Evolutionary conservation across 2,113 vertebrate genomes (phyloP).

Genomic region (Chamaea fasciata): DNA sequence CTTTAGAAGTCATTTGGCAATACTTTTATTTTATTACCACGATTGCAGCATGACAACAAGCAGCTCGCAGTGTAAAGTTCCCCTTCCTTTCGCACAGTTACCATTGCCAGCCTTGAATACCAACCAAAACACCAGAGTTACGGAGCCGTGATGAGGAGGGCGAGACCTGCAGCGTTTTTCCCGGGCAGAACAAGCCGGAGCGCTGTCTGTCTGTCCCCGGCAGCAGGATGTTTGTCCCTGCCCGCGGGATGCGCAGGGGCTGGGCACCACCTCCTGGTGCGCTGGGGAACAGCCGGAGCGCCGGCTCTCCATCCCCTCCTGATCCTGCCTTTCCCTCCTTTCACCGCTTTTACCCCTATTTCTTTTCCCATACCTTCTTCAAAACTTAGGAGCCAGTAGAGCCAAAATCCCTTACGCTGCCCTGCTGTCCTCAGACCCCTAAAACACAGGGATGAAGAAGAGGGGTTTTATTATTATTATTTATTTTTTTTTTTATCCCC

Average conservation of each 20-base stretch:
- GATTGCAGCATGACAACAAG: background rate
- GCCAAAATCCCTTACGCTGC: background rate
- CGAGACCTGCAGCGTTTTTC: background rate
- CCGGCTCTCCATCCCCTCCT: background rate
- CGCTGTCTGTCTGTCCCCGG: background rate
- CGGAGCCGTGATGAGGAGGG: background rate
- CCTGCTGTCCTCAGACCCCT: background rate
- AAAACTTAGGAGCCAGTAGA: accelerated
- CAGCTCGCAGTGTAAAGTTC: background rate
- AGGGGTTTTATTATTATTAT: background rate
- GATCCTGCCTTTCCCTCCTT: no score
- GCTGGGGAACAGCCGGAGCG: slow-evolving; percentile 23
- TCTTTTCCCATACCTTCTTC: background rate
- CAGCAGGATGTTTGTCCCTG: background rate
- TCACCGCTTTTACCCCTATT: accelerated
- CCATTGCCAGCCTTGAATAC: background rate
- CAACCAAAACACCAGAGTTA: background rate
- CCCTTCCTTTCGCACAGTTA: background rate
- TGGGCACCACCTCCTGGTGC: slow-evolving; percentile 89
- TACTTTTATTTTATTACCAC: slow-evolving; percentile 9
- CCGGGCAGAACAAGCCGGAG: background rate
- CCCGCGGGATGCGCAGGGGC: slow-evolving; percentile 62
- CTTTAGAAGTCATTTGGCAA: background rate
- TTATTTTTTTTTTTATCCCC: no score
- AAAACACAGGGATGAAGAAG: background rate